These are phyloP conservation scores for Xestia c-nigrum DNA, from an alignment of 2,888 invertebrate genomes.

Conservation along the genomic window DNA sequence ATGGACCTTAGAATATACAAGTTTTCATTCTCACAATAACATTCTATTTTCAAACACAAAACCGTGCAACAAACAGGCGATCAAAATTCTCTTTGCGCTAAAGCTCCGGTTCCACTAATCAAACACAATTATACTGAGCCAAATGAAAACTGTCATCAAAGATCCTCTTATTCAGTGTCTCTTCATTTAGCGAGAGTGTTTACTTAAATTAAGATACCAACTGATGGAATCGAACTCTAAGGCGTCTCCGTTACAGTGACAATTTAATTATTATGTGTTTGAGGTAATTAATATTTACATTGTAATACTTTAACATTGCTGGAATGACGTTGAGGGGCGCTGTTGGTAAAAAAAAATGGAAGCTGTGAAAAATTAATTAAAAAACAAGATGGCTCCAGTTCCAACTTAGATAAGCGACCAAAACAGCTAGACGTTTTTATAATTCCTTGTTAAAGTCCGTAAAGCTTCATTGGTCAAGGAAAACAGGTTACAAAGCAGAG, in stretches of 20 bases:
- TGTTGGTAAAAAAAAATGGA: not conserved
- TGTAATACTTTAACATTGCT: not conserved
- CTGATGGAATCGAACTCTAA: conserved; percentile 74
- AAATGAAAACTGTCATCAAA: conserved; percentile 78
- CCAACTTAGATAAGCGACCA: not conserved
- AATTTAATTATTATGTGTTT: conserved; percentile 71
- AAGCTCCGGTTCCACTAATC: conserved; percentile 69
- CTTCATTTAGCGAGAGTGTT: conserved; percentile 85
- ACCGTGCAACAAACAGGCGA: not conserved
- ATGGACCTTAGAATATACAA: not conserved
- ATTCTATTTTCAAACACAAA: conserved; percentile 1
- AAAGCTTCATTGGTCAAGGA: not conserved
- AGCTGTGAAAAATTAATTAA: not conserved
- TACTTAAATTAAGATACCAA: conserved; percentile 85
- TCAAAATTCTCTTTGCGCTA: conserved; percentile 59
- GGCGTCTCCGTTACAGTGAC: conserved; percentile 64
- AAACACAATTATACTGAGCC: conserved; percentile 80
- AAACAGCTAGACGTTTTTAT: not conserved
- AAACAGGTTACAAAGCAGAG: not conserved
- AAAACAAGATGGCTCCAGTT: not conserved
- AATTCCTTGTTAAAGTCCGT: not conserved
- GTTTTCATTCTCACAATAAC: not conserved
- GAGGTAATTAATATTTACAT: conserved; percentile 33
- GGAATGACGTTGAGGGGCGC: not conserved
- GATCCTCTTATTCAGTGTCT: conserved; percentile 81